Evolutionary conservation across 2,797 vertebrate genomes (phyloP).

Genomic region (Adrianichthys oophorus): DNA sequence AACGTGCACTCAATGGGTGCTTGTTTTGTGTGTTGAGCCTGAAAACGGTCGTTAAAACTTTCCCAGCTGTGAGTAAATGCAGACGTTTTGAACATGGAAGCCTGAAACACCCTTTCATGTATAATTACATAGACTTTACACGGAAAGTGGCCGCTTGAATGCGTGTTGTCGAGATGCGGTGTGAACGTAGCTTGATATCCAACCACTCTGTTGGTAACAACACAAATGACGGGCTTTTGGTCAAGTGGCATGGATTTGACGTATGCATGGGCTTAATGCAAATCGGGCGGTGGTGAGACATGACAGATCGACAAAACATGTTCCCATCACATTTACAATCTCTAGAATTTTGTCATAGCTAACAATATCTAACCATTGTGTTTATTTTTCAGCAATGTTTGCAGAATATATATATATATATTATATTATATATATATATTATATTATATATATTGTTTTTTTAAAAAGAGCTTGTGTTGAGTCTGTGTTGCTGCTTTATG

Average conservation of each 20-base stretch:
- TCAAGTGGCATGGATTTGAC: constrained; percentile 66
- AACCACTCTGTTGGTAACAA: constrained; percentile 48
- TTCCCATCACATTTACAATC: constrained; percentile 59
- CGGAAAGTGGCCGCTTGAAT: too few species aligned
- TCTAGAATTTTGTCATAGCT: constrained; percentile 33
- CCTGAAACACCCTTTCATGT: too few species aligned
- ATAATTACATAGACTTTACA: too few species aligned
- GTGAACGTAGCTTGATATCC: constrained; percentile 6
- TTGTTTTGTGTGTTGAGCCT: too few species aligned
- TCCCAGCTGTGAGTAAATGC: too few species aligned
- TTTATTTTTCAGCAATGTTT: constrained; percentile 24
- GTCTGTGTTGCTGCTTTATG: not conserved
- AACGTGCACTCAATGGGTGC: too few species aligned
- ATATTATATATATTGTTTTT: too few species aligned
- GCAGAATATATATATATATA: constrained; percentile 8
- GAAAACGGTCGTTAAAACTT: too few species aligned
- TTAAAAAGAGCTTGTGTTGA: constrained; percentile 19
- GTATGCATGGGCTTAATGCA: constrained; percentile 60
- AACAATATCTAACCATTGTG: constrained; percentile 2
- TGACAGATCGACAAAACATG: constrained; percentile 64
- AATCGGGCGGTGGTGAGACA: constrained; percentile 56
- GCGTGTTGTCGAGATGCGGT: too few species aligned
- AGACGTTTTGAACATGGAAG: too few species aligned
- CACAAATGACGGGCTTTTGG: constrained; percentile 53
- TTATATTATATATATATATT: too few species aligned